phyloP scores from a whole-genome alignment of 2,113 vertebrate species.

The Donacobius atricapilla region DNA sequence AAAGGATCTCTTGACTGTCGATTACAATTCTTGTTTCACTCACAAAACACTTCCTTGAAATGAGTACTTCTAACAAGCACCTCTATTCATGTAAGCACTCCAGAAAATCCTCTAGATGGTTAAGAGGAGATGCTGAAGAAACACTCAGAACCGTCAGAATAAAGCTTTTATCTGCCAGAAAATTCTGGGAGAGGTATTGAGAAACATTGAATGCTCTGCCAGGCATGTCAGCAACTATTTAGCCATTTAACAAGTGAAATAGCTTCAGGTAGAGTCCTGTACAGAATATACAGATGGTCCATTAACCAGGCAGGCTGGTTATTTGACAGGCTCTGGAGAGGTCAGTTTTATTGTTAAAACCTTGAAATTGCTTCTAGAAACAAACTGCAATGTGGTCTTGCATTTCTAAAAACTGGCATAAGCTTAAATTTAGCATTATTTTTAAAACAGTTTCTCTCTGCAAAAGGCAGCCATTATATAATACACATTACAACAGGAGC shows the following conservation, averaged over 20 bases:
- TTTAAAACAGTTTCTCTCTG: background rate
- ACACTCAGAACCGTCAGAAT: background rate
- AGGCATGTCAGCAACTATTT: background rate
- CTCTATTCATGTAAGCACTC: slow-evolving; percentile 42
- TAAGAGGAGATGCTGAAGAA: slow-evolving; percentile 26
- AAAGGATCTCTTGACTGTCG: background rate
- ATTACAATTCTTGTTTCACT: slow-evolving; percentile 31
- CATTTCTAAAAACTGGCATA: background rate
- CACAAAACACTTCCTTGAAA: slow-evolving; percentile 7
- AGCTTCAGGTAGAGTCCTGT: background rate
- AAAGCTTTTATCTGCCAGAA: background rate
- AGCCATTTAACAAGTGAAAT: background rate
- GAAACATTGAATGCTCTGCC: background rate
- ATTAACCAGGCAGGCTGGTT: background rate
- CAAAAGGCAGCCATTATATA: background rate
- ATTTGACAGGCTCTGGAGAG: background rate
- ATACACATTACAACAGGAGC: background rate
- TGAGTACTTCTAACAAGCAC: slow-evolving; percentile 25
- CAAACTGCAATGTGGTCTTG: background rate
- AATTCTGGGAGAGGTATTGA: background rate
- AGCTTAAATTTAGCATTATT: background rate
- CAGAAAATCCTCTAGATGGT: slow-evolving; percentile 25
- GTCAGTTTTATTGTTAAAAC: background rate
- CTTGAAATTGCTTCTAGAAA: background rate
- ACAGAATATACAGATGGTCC: background rate